Evolutionary conservation across 2,113 vertebrate species (phyloP), one percentile per base, ranked within the genome.

Genomic region (Lates calcarifer): DNA sequence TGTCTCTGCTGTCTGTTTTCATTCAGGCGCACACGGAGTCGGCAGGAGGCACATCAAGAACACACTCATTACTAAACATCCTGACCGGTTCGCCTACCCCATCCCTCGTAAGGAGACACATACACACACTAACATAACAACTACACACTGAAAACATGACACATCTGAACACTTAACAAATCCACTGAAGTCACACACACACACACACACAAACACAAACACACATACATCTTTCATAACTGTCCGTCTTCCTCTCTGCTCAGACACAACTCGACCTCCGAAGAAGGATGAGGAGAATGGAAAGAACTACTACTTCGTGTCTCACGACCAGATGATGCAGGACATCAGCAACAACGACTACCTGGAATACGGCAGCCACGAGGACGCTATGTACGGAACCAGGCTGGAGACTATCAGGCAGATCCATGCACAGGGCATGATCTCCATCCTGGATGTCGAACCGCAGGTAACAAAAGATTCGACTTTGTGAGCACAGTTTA

Each of bases 291-390:
- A 99, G 95, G 98, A 99, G 95, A 99, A 99, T 39, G 98, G 98
- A 65, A 99, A 99, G 94, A 99, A 99, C 94, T 99, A 99, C 92
- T 99, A 97, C 96, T 99, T 99, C 90, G 98, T 99, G 90, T 96
- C 97, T 53, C 98, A 99, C 57, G 98, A 99, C 94, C 98, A 99
- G 96, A 99, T 99, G 98, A 99, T 99, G 98, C 98, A 99, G 95
- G 98, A 99, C 96, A 99, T 99, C 95, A 98, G 98, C 85, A 99
- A 98, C 94, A 99, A 99, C 24, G 98, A 99, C 81, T 99, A 99
- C 94, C 95, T 99, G 95, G 98, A 99, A 91, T 99, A 99, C 7
- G 98, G 98, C 92, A 99, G 98, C 95, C 98, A 99, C 0, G 98
- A 99, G 93, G 98, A 99, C 83, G 98, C 98, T 67, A 99, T 99